Evolutionary conservation across 1,140 invertebrate species (phyloP).

Genomic region (Cotesia glomerata): DNA sequence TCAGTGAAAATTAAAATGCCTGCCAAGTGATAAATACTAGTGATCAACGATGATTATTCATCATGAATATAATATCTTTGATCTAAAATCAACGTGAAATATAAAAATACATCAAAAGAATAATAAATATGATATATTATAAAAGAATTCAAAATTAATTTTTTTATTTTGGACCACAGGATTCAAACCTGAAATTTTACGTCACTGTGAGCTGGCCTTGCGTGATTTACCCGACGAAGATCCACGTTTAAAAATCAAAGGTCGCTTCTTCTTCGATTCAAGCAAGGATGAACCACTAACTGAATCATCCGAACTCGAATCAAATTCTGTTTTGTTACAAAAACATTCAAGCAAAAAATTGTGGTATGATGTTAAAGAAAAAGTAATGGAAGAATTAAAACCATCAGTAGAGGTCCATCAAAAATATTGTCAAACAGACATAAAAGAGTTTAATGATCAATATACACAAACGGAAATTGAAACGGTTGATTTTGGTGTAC

Average conservation of each 20-base stretch:
- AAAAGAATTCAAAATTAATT: slow-evolving; percentile 4
- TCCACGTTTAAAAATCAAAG: slow-evolving; percentile 59
- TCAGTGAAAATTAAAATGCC: slow-evolving; percentile 3
- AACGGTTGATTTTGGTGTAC: slow-evolving; percentile 41
- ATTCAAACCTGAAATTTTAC: slow-evolving; percentile 59
- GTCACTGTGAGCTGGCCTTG: slow-evolving; percentile 55
- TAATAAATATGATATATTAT: neutral
- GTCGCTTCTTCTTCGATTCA: slow-evolving; percentile 58
- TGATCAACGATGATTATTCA: no score
- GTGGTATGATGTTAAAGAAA: slow-evolving; percentile 50
- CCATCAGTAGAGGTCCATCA: slow-evolving; percentile 48
- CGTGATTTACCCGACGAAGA: slow-evolving; percentile 56
- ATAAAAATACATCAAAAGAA: slow-evolving; percentile 4
- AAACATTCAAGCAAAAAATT: slow-evolving; percentile 47
- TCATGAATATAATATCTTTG: no score
- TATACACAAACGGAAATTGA: slow-evolving; percentile 39
- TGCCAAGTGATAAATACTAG: neutral
- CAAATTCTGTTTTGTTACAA: slow-evolving; percentile 56
- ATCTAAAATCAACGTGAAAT: neutral
- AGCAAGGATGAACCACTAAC: slow-evolving; percentile 35
- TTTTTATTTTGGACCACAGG: slow-evolving; percentile 46
- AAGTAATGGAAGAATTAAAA: slow-evolving; percentile 20
- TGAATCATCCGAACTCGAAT: slow-evolving; percentile 31
- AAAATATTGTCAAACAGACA: slow-evolving; percentile 60
- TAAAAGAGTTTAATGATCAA: slow-evolving; percentile 34